Percentiles rank a stretch among this genome's conserved stretches.
Evolutionary conservation across 2,888 invertebrate genomes (phyloP).

Genomic region (Acrocera orbiculus): DNA sequence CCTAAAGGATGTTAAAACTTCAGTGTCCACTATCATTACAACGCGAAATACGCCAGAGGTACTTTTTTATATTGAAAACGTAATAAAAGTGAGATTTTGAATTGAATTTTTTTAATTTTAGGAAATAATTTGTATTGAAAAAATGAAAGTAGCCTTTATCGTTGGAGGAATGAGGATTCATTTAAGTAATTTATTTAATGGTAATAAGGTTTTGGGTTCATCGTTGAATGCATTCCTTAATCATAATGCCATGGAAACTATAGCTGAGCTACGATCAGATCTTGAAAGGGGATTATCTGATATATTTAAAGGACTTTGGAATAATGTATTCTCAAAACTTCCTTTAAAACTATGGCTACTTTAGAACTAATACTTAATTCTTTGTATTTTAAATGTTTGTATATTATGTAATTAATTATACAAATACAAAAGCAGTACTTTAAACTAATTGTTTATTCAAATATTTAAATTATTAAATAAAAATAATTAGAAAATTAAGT

Average conservation of each 20-base stretch:
- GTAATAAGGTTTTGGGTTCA: slow-evolving; percentile 40
- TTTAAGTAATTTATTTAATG: slow-evolving; percentile 42
- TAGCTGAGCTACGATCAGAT: slow-evolving; percentile 38
- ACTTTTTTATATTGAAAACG: slow-evolving; percentile 5
- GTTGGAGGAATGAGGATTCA: slow-evolving; percentile 37
- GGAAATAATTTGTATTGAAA: slow-evolving; percentile 33
- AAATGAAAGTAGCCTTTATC: slow-evolving; percentile 38
- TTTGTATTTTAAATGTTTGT: too few species aligned
- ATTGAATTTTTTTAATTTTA: slow-evolving; percentile 11
- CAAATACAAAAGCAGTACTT: too few species aligned
- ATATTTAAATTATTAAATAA: too few species aligned
- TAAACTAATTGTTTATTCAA: too few species aligned
- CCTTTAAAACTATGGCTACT: slow-evolving; percentile 38
- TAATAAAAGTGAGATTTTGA: not conserved
- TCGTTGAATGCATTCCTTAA: slow-evolving; percentile 41
- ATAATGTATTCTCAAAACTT: slow-evolving; percentile 39
- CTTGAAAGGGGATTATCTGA: slow-evolving; percentile 36
- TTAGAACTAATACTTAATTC: not conserved
- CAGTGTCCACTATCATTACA: slow-evolving; percentile 34
- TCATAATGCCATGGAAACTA: slow-evolving; percentile 40
- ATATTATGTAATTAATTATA: too few species aligned
- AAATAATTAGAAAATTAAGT: too few species aligned
- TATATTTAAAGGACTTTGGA: slow-evolving; percentile 39
- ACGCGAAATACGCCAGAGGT: slow-evolving; percentile 30
- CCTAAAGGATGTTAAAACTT: slow-evolving; percentile 36